Percentiles rank a stretch among this genome's conserved stretches.
phyloP scores from a whole-genome alignment of 2,888 invertebrate genomes.

The Osmoderma eremita region DNA sequence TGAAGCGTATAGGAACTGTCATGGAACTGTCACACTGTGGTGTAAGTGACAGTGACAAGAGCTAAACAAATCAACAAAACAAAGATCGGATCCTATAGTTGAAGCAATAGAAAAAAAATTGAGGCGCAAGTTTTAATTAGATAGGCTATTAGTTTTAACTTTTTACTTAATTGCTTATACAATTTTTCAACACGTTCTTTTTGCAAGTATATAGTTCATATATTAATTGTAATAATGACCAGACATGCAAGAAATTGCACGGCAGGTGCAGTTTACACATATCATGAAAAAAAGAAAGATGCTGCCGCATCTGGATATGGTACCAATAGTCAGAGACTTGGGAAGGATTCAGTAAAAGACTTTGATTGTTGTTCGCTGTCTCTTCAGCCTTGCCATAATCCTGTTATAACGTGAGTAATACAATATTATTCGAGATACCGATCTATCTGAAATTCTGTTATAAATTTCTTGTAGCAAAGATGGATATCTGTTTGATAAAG shows the following conservation, averaged over 20 bases:
- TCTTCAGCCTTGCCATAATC: constrained; percentile 94
- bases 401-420: constrained; percentile 81
- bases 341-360: constrained; percentile 93
- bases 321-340: constrained; percentile 84
- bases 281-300: constrained; percentile 97
- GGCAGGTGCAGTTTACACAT: constrained; percentile 97
- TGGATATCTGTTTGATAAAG: constrained; percentile 96
- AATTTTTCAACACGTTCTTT: no score
- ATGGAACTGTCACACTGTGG: no score
- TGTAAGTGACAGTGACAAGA: no score
- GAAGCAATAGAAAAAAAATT: no score
- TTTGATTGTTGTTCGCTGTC: constrained; percentile 98
- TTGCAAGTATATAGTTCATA: not conserved
- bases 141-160: no score
- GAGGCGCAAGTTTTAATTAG: no score
- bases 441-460: not conserved
- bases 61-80: no score
- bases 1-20: no score
- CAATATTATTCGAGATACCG: not conserved
- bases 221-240: constrained; percentile 72
- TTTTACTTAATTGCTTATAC: no score
- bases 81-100: no score
- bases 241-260: constrained; percentile 98
- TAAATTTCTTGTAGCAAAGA: constrained; percentile 68
- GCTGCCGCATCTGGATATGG: constrained; percentile 95